Percentiles rank a stretch among this genome's conserved stretches.
phyloP scores from a whole-genome alignment of 2,113 vertebrate genomes.

The Myotis brandtii region DNA sequence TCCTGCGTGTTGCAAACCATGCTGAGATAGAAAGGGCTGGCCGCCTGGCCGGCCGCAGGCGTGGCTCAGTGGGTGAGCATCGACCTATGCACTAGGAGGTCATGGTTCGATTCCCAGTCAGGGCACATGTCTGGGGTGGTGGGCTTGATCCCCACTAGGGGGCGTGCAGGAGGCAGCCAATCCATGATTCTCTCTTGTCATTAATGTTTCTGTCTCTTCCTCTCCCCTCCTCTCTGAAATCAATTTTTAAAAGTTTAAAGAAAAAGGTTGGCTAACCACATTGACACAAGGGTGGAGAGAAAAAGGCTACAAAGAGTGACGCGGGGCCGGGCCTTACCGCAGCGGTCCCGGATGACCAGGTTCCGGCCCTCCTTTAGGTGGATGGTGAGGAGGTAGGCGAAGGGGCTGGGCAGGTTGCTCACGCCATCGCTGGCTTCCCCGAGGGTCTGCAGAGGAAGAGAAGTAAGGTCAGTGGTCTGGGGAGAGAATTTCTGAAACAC shows the following conservation, averaged over 20 bases:
- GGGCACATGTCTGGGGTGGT: too few relatives aligned
- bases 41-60: fast-evolving
- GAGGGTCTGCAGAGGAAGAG: constrained; percentile 69
- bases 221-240: too few relatives aligned
- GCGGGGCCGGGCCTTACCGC: constrained; percentile 86
- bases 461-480: not conserved
- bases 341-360: constrained; percentile 93
- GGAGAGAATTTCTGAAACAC: not conserved
- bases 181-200: too few relatives aligned
- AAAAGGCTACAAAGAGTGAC: fast-evolving
- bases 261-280: fast-evolving
- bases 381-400: constrained; percentile 93
- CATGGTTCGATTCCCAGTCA: too few relatives aligned
- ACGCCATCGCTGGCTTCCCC: constrained; percentile 80
- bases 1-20: not conserved
- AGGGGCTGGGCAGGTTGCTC: constrained; percentile 82
- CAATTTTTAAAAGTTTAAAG: too few relatives aligned
- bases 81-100: too few relatives aligned
- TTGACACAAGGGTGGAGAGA: not conserved
- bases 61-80: too few relatives aligned
- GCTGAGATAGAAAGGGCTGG: too few relatives aligned
- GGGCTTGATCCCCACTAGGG: too few relatives aligned
- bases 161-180: too few relatives aligned
- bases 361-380: constrained; percentile 93
- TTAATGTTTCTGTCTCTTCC: too few relatives aligned